A percentile compares a stretch with the other conserved stretches of the same genome.
phyloP scores from a whole-genome alignment of 2,113 vertebrate species.

The Morphnarchus princeps region DNA sequence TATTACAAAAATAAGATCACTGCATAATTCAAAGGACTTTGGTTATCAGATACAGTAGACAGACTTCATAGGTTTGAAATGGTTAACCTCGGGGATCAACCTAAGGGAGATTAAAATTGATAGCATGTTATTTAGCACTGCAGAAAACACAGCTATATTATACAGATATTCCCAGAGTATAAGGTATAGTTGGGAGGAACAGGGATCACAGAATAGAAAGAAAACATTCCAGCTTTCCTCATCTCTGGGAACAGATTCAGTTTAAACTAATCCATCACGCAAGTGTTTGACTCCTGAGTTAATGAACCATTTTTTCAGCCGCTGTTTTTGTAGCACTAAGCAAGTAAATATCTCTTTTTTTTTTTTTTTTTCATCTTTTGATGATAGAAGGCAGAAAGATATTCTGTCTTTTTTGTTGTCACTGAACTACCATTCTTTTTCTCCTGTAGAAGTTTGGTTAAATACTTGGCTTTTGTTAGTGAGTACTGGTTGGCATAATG shows the following conservation, averaged over 20 bases:
- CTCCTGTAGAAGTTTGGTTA: not conserved
- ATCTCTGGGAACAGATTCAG: not conserved
- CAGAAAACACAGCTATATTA: not conserved
- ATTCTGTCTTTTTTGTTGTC: not conserved
- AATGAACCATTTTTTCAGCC: not conserved
- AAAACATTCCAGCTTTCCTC: not conserved
- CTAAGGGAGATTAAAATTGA: not conserved
- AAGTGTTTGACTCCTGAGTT: not conserved
- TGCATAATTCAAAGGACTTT: not conserved
- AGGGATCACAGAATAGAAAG: not conserved
- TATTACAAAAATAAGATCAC: not conserved
- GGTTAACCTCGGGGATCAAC: not conserved
- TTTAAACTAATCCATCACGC: not conserved
- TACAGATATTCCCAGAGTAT: not conserved
- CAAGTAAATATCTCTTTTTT: not conserved
- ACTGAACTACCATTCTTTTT: not conserved
- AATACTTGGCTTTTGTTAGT: not conserved
- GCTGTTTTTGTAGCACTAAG: not conserved
- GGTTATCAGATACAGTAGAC: not conserved
- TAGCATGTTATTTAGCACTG: not conserved
- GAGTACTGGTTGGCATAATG: not conserved
- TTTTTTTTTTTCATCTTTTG: not conserved
- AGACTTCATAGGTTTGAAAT: not conserved
- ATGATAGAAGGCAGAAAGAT: too few species aligned
- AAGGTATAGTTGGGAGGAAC: not conserved